Evolutionary conservation across 2,888 invertebrate species (phyloP).

Genomic region (Theretra japonica): DNA sequence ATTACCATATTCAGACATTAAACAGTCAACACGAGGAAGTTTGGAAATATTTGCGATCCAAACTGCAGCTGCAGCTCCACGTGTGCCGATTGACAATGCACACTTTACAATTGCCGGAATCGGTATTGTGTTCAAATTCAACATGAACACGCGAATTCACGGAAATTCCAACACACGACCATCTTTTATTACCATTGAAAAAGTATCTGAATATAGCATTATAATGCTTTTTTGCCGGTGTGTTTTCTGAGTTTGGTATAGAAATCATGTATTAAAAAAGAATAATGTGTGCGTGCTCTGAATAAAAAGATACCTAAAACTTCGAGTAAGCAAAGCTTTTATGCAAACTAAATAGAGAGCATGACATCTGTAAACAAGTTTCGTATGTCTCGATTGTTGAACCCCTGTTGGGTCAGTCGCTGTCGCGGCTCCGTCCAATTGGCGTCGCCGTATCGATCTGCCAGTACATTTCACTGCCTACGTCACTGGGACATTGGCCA

Average conservation of each 20-base stretch:
- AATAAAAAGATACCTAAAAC: not conserved
- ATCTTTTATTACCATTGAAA: slow-evolving; percentile 32
- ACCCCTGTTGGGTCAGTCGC: slow-evolving; percentile 51
- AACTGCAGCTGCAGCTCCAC: slow-evolving; percentile 65
- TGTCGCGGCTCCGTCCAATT: slow-evolving; percentile 65
- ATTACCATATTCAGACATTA: not conserved
- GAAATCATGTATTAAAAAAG: not conserved
- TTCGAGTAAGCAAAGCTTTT: slow-evolving; percentile 1
- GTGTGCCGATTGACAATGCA: slow-evolving; percentile 48
- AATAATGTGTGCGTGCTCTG: not conserved
- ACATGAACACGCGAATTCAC: slow-evolving; percentile 48
- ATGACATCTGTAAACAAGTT: slow-evolving; percentile 50
- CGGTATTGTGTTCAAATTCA: slow-evolving; percentile 57
- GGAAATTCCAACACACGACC: slow-evolving; percentile 40
- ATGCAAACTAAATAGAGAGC: slow-evolving; percentile 12
- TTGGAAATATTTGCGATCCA: slow-evolving; percentile 38
- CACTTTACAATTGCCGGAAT: slow-evolving; percentile 54
- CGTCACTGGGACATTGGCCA: slow-evolving; percentile 58
- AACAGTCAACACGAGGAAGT: not conserved
- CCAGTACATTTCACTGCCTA: slow-evolving; percentile 54
- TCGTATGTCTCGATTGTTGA: slow-evolving; percentile 54
- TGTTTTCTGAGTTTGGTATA: not conserved
- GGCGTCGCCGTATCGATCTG: slow-evolving; percentile 78
- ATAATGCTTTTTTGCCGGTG: not conserved
- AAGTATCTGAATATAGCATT: not conserved